Conservation (phyloP, 2,113 vertebrate genomes). For the Bufo bufo region DNA sequence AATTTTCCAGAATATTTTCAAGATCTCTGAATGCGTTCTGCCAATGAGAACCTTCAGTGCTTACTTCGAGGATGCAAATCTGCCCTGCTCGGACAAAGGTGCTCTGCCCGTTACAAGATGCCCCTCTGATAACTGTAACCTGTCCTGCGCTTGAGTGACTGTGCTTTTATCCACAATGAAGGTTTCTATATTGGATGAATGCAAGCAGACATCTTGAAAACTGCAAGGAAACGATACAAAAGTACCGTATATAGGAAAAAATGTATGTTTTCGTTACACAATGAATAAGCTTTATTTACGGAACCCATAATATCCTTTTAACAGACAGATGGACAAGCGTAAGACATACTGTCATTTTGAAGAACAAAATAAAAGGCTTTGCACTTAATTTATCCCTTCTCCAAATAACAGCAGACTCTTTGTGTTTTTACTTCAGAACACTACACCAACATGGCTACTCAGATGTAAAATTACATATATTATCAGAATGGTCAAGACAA, state of each 20-base stretch:
- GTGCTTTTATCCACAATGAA: too few species aligned
- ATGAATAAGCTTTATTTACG: not conserved
- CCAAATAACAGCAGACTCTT: not conserved
- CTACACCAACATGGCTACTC: not conserved
- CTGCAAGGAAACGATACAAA: not conserved
- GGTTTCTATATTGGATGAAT: not conserved
- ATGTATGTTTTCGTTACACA: not conserved
- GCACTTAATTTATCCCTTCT: not conserved
- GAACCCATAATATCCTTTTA: not conserved
- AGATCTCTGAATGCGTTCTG: not conserved
- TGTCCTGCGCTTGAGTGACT: too few species aligned
- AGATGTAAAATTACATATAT: not conserved
- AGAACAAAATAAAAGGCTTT: too few species aligned
- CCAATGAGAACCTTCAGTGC: not conserved
- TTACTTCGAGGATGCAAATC: not conserved
- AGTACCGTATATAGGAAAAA: not conserved
- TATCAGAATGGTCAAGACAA: not conserved
- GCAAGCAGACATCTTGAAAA: not conserved
- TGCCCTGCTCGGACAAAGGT: not conserved
- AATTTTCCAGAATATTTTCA: not conserved
- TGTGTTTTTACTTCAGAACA: not conserved
- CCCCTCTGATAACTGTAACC: not conserved
- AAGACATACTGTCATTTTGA: not conserved
- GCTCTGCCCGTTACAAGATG: not conserved
- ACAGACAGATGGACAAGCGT: not conserved